Evolutionary conservation across 2,113 vertebrate species (phyloP).

Genomic region (Microtus oregoni): DNA sequence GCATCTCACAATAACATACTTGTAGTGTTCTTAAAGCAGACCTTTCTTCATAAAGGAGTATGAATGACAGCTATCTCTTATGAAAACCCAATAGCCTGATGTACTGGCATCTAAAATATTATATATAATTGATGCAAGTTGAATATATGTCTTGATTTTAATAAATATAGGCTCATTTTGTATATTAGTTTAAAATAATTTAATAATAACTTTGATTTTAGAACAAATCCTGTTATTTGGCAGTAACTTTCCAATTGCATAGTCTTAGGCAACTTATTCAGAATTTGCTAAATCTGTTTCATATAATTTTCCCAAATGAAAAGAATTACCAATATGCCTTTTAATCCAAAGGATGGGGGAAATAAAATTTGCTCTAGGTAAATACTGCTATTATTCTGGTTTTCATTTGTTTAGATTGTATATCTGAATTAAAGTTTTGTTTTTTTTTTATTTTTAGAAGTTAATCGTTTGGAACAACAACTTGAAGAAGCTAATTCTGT

Average conservation of each 20-base stretch:
- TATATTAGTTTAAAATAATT: conserved; percentile 77
- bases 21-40: conserved; percentile 62
- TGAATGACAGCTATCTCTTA: conserved; percentile 76
- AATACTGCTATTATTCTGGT: conserved; percentile 78
- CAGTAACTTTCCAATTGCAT: conserved; percentile 74
- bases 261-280: conserved; percentile 73
- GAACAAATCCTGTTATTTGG: conserved; percentile 67
- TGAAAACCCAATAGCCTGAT: conserved; percentile 81
- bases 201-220: conserved; percentile 77
- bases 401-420: conserved; percentile 81
- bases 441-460: conserved; percentile 88
- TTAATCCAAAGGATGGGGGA: conserved; percentile 72
- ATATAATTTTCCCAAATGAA: conserved; percentile 72
- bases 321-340: conserved; percentile 70
- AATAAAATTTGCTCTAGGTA: conserved; percentile 79
- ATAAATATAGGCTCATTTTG: conserved; percentile 63
- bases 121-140: conserved; percentile 66
- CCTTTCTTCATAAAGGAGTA: conserved; percentile 73
- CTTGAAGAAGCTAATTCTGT: conserved; percentile 92
- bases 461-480: conserved; percentile 93
- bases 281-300: conserved; percentile 63
- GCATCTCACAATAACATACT: conserved; percentile 76
- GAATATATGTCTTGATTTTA: conserved; percentile 78
- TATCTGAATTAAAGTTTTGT: conserved; percentile 21
- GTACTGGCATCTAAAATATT: conserved; percentile 76